Evolutionary conservation across 2,797 vertebrate species (phyloP).

Genomic region (Lates japonicus): DNA sequence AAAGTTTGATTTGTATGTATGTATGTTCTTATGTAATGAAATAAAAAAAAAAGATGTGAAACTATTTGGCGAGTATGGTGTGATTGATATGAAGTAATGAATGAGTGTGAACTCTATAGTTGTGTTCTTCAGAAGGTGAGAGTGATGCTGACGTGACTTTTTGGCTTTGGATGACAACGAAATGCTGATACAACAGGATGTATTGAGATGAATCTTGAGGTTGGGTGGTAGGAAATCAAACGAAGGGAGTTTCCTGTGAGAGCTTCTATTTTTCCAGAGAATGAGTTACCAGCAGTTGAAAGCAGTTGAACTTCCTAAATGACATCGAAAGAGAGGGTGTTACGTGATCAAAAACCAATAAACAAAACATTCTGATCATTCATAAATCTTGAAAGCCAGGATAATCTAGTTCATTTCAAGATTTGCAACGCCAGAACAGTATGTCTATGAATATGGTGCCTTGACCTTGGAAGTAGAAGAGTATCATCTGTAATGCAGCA

Average conservation of each 20-base stretch:
- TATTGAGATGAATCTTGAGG: slow-evolving; percentile 76
- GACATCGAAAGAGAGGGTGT: slow-evolving; percentile 21
- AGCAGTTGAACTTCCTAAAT: slow-evolving; percentile 20
- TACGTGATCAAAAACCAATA: slow-evolving; percentile 4
- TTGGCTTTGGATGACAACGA: slow-evolving; percentile 54
- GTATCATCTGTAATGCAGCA: background rate
- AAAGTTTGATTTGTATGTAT: slow-evolving; percentile 89
- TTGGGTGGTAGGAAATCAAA: slow-evolving; percentile 80
- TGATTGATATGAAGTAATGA: slow-evolving; percentile 19
- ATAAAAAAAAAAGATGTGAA: slow-evolving; percentile 75
- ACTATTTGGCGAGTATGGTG: slow-evolving; percentile 4
- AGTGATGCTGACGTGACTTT: slow-evolving; percentile 48
- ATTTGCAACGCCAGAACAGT: background rate
- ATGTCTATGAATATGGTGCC: too few species aligned
- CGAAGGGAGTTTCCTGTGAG: slow-evolving; percentile 78
- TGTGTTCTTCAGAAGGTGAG: background rate
- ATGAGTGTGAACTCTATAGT: background rate
- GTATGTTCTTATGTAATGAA: slow-evolving; percentile 91
- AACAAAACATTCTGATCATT: slow-evolving; percentile 23
- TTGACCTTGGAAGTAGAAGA: background rate
- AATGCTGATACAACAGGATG: slow-evolving; percentile 80
- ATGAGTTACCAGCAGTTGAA: slow-evolving; percentile 29
- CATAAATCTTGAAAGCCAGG: background rate
- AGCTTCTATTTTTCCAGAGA: slow-evolving; percentile 77
- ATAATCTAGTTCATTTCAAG: background rate